Base-by-base conservation (phyloP, 2,797 vertebrate species). In the Ctenopoma kingsleyae region DNA sequence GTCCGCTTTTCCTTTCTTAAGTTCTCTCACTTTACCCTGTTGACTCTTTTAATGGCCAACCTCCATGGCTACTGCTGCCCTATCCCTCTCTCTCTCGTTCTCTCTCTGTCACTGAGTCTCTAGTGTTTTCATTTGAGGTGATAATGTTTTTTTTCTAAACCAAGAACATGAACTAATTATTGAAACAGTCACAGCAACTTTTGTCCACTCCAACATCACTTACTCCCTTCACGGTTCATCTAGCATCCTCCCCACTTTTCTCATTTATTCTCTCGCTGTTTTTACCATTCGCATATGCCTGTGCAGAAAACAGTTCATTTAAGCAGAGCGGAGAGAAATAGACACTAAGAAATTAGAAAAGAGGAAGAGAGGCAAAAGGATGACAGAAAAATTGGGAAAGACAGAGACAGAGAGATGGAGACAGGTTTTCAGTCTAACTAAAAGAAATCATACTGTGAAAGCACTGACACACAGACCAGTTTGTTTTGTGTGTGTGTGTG, bases 91-190 rank as follows among this genome's bases (percentile, higher is more conserved):
- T 27, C 16, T 32, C 7, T 8, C 15, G 32, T 50, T 32, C 47
- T 61, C 32, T 41, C 36, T 49, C 51, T 55, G 35, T 63, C 32
- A 47, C 59, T 69, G 44, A 65, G 67, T 71, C 43, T 61, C 15
- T 71, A n/a, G 6, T 60, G 57, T 59, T 77, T 66, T 69, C 16
- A 51, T 74, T 78, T 50, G 19, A 54, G 32, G 67, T 20, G 41
- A 30, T 58, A 78, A 71, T 81, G 54, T n/a, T 27, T 71, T 71
- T 38, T 78, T 63, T 46, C 56, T 74, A 66, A 74, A 67, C 60
- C 69, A 69, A 69, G 66, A 68, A 79, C 70, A 79, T 64, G 59
- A 80, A 76, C 70, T 72, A 71, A 78, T 83, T 80, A 76, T 30
- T 78, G 30, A 74, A 69, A 53, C 38, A 65, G 38, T 50, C 59